phyloP scores from a whole-genome alignment of 1,140 invertebrate species.

The Magallana gigas region DNA sequence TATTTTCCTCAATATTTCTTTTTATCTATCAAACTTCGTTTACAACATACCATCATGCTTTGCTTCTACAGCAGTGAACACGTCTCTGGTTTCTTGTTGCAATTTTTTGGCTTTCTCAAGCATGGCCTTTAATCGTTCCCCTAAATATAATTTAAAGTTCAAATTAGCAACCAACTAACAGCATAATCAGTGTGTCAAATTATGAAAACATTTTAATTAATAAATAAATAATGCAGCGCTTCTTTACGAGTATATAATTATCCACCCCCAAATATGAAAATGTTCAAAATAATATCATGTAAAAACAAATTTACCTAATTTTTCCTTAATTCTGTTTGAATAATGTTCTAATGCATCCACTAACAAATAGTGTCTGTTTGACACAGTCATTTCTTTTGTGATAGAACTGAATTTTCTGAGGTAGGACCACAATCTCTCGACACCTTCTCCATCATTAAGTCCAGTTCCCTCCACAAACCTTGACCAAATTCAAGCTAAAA shows the following conservation, averaged over 20 bases:
- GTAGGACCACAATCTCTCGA: conserved; percentile 55
- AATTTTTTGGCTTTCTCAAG: conserved; percentile 12
- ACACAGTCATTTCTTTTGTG: conserved; percentile 57
- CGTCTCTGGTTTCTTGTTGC: conserved; percentile 2
- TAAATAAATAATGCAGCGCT: not conserved
- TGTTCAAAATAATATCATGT: not conserved
- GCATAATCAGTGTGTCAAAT: not conserved
- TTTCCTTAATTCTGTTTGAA: conserved; percentile 8
- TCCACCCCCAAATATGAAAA: not conserved
- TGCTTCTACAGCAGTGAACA: conserved; percentile 13
- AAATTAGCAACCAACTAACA: not conserved
- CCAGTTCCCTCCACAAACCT: conserved; percentile 28
- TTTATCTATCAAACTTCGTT: not conserved
- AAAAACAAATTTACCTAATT: conserved; percentile 29
- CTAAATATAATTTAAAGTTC: not conserved
- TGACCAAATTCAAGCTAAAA: conserved; percentile 46
- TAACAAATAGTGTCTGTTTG: conserved; percentile 50
- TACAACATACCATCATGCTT: conserved; percentile 2
- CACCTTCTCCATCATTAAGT: conserved; percentile 56
- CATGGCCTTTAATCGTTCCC: not conserved
- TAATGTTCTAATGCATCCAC: conserved; percentile 36
- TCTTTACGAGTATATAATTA: not conserved
- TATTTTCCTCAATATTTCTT: not conserved
- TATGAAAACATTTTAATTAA: not conserved
- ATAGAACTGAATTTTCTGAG: conserved; percentile 47